Evolutionary conservation across 2,888 invertebrate species (phyloP).

Genomic region (Lingula anatina): DNA sequence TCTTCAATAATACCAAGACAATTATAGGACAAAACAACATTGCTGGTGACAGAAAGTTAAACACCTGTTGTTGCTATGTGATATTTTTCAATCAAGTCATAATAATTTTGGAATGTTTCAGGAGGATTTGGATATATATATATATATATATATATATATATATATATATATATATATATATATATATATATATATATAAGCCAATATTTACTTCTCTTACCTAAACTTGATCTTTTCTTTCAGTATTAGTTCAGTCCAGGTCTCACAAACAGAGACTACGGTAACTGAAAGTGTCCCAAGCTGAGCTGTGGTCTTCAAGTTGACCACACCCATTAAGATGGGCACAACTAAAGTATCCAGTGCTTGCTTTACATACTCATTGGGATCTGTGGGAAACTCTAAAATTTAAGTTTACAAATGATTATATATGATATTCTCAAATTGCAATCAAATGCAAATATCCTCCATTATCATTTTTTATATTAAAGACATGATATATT

Average conservation of each 20-base stretch:
- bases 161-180: too few species aligned
- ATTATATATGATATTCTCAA: not conserved
- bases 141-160: too few species aligned
- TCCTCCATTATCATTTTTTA: too few species aligned
- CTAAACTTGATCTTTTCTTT: constrained; percentile 47
- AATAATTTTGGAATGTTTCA: too few species aligned
- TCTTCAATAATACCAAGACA: too few species aligned
- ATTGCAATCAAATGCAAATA: too few species aligned
- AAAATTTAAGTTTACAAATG: constrained; percentile 2
- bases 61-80: not conserved
- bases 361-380: constrained; percentile 36
- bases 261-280: constrained; percentile 38
- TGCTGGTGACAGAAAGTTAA: not conserved
- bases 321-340: constrained; percentile 36
- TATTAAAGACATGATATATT: too few species aligned
- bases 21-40: not conserved
- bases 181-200: too few species aligned
- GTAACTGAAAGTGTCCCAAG: constrained; percentile 38
- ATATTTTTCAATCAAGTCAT: not conserved
- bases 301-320: constrained; percentile 35
- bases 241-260: constrained; percentile 41
- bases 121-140: too few species aligned
- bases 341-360: constrained; percentile 40
- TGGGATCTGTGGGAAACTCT: constrained; percentile 31
- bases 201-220: constrained; percentile 21